Evolutionary conservation across 2,888 invertebrate species (phyloP).

Genomic region (Melanargia galathea): DNA sequence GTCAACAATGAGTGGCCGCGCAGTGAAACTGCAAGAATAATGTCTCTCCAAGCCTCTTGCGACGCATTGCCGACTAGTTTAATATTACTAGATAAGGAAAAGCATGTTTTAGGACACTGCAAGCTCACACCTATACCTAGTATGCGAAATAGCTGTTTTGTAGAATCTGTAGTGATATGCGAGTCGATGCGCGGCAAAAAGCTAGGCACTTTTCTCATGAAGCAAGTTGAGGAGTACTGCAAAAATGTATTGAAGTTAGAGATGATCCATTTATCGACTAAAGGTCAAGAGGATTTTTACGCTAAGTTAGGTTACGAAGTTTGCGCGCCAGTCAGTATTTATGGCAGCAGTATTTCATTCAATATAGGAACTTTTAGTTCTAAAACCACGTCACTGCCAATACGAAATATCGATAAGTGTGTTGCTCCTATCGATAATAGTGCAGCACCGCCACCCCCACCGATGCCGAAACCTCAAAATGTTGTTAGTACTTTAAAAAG

Average conservation of each 20-base stretch:
- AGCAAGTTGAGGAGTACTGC: slow-evolving; percentile 88
- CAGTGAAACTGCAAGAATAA: slow-evolving; percentile 89
- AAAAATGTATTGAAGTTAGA: slow-evolving; percentile 82
- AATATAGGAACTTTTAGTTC: slow-evolving; percentile 40
- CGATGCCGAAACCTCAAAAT: slow-evolving; percentile 59
- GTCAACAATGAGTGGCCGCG: slow-evolving; percentile 95
- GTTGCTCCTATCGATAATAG: slow-evolving; percentile 27
- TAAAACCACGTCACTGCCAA: slow-evolving; percentile 51
- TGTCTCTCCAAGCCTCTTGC: slow-evolving; percentile 87
- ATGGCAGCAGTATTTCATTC: slow-evolving; percentile 70
- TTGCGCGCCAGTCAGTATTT: slow-evolving; percentile 87
- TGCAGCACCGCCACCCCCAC: slow-evolving; percentile 65
- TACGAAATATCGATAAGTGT: slow-evolving; percentile 32
- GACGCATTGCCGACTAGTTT: slow-evolving; percentile 88
- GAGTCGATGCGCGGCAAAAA: slow-evolving; percentile 87
- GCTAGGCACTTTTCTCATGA: slow-evolving; percentile 89
- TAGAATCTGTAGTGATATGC: slow-evolving; percentile 91
- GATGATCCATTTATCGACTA: slow-evolving; percentile 86
- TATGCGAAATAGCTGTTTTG: slow-evolving; percentile 87
- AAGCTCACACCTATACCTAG: slow-evolving; percentile 89
- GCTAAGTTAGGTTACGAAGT: slow-evolving; percentile 86
- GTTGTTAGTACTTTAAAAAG: slow-evolving; percentile 53
- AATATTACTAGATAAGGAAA: slow-evolving; percentile 82
- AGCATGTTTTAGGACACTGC: slow-evolving; percentile 88
- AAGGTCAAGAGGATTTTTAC: slow-evolving; percentile 89